Percentiles rank a stretch among this genome's conserved stretches.
Evolutionary conservation across 2,888 invertebrate species (phyloP).

Genomic region (Agrilus cyanescens): DNA sequence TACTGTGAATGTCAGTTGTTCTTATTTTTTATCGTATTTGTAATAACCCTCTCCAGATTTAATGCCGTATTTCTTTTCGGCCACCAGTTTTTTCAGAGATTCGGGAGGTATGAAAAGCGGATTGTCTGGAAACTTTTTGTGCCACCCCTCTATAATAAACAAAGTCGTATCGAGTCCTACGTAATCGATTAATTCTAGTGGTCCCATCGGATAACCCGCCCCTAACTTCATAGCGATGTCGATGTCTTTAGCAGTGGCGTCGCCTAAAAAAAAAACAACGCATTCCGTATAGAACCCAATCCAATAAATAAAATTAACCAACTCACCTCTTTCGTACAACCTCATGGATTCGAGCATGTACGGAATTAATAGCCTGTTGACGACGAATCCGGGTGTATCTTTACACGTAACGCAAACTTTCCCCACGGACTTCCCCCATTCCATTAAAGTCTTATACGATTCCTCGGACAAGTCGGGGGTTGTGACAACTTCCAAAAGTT

Average conservation of each 20-base stretch:
- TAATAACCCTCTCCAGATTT: slow-evolving; percentile 72
- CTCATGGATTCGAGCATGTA: slow-evolving; percentile 70
- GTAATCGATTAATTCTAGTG: slow-evolving; percentile 66
- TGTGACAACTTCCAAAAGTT: slow-evolving; percentile 69
- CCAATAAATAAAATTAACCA: background rate
- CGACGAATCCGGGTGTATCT: slow-evolving; percentile 87
- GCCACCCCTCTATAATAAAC: slow-evolving; percentile 68
- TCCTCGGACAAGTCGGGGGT: slow-evolving; percentile 64
- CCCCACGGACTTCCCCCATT: slow-evolving; percentile 70
- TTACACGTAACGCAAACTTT: slow-evolving; percentile 80
- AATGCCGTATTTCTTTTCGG: slow-evolving; percentile 61
- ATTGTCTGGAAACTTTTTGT: slow-evolving; percentile 50
- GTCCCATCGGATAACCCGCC: slow-evolving; percentile 76
- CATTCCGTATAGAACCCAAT: too few species aligned
- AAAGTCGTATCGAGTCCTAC: slow-evolving; percentile 65
- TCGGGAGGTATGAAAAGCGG: slow-evolving; percentile 46
- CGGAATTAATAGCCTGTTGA: slow-evolving; percentile 76
- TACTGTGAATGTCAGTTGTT: background rate
- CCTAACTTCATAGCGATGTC: slow-evolving; percentile 78
- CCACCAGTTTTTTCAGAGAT: slow-evolving; percentile 51
- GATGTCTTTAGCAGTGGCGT: slow-evolving; percentile 57
- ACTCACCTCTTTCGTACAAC: slow-evolving; percentile 63
- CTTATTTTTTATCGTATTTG: slow-evolving; percentile 35
- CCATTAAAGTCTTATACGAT: slow-evolving; percentile 59
- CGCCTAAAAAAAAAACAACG: slow-evolving; percentile 33